These are phyloP conservation scores for Podarcis muralis DNA, from an alignment of 2,113 vertebrate genomes.

Conservation along the genomic window DNA sequence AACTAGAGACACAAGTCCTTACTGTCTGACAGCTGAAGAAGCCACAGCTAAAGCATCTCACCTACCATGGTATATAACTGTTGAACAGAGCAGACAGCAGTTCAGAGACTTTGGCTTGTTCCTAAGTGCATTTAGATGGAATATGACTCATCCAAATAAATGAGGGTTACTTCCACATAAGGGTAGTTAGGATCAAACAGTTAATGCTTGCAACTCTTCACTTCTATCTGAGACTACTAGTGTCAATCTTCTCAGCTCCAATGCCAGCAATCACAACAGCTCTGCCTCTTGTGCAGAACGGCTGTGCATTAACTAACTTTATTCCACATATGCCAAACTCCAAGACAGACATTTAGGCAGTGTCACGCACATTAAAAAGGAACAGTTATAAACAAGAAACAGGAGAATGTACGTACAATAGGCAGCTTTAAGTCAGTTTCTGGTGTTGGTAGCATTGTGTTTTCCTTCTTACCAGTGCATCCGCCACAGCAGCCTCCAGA, in stretches of 20 bases:
- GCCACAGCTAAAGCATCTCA: background rate
- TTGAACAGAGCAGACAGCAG: background rate
- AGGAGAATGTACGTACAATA: slow-evolving; percentile 58
- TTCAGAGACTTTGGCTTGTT: background rate
- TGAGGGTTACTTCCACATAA: background rate
- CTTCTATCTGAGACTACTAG: background rate
- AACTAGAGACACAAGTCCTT: background rate
- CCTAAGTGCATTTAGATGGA: background rate
- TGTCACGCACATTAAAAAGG: slow-evolving; percentile 39
- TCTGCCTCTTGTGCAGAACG: background rate
- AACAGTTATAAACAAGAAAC: slow-evolving; percentile 49
- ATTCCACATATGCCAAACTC: background rate
- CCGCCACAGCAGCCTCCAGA: slow-evolving; percentile 95
- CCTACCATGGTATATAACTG: background rate
- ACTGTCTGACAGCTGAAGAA: background rate
- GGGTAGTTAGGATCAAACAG: background rate
- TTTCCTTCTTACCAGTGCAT: slow-evolving; percentile 89
- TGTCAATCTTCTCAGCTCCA: background rate
- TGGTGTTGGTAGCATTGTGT: slow-evolving; percentile 60
- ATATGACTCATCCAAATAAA: background rate
- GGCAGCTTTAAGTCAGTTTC: slow-evolving; percentile 61
- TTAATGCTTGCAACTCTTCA: background rate
- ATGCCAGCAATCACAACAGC: background rate
- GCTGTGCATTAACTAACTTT: background rate
- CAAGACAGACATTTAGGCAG: slow-evolving; percentile 41